Conservation (phyloP, 2,888 invertebrate genomes). For the Nephrotoma appendiculata region DNA sequence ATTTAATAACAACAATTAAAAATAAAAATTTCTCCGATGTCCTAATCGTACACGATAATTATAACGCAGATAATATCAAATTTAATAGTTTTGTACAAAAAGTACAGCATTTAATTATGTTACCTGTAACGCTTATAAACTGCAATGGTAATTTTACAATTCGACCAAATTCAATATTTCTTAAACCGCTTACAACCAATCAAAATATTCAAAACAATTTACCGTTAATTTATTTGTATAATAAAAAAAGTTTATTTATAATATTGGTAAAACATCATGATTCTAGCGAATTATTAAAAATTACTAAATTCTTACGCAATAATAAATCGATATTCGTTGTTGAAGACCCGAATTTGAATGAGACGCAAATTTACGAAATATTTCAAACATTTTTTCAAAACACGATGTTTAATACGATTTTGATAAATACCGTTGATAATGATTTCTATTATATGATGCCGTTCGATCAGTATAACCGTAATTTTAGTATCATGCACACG, state of each 20-base stretch:
- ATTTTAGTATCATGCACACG: background rate
- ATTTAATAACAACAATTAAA: background rate
- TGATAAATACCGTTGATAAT: background rate
- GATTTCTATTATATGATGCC: background rate
- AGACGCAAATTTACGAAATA: background rate
- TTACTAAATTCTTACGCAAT: background rate
- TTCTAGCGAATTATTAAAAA: background rate
- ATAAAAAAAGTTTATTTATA: background rate
- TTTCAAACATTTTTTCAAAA: background rate
- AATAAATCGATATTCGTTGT: background rate
- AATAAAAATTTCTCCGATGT: background rate
- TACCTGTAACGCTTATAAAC: background rate
- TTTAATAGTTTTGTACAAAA: background rate
- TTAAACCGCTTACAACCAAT: background rate
- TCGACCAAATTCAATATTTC: background rate
- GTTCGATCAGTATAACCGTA: background rate
- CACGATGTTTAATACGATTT: background rate
- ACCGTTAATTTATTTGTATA: background rate
- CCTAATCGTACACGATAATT: background rate
- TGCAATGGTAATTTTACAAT: background rate
- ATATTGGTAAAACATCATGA: background rate
- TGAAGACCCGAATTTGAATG: background rate
- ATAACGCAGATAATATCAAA: background rate
- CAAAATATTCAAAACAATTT: background rate
- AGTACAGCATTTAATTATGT: background rate